These are phyloP conservation scores for Megaustenia siamemsis DNA, from an alignment of 2,888 invertebrate genomes.

Conservation along the genomic window DNA sequence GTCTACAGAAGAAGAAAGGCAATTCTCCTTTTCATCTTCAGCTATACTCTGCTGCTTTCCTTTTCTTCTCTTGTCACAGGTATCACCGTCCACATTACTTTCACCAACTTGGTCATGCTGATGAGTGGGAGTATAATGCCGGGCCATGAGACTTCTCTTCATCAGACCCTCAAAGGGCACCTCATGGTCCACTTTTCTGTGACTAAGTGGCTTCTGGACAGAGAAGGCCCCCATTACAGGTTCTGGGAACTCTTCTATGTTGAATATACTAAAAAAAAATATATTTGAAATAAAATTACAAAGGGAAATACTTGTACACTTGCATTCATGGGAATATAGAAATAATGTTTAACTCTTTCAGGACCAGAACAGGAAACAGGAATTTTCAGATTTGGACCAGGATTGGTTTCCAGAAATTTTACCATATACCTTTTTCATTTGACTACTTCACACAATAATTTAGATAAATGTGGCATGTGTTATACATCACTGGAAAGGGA, in stretches of 20 bases:
- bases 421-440: too few species aligned
- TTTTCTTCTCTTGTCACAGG: background rate
- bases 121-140: background rate
- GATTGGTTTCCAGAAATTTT: too few species aligned
- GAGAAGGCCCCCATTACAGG: slow-evolving; percentile 52
- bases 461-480: too few species aligned
- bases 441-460: too few species aligned
- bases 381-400: too few species aligned
- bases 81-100: slow-evolving; percentile 14
- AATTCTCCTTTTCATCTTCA: slow-evolving; percentile 50
- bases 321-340: background rate
- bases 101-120: background rate
- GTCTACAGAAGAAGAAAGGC: background rate
- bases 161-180: slow-evolving; percentile 52
- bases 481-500: too few species aligned
- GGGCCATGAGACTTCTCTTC: slow-evolving; percentile 44
- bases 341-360: too few species aligned
- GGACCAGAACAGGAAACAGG: too few species aligned
- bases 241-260: slow-evolving; percentile 51
- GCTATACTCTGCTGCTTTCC: slow-evolving; percentile 7
- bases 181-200: slow-evolving; percentile 15
- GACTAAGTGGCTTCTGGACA: background rate
- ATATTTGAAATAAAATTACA: too few species aligned
- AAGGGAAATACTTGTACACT: background rate
- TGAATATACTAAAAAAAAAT: slow-evolving; percentile 29